Evolutionary conservation across 2,888 invertebrate genomes (phyloP), one percentile per base, ranked within the genome.

Genomic region (Drosophila atroscutellata): DNA sequence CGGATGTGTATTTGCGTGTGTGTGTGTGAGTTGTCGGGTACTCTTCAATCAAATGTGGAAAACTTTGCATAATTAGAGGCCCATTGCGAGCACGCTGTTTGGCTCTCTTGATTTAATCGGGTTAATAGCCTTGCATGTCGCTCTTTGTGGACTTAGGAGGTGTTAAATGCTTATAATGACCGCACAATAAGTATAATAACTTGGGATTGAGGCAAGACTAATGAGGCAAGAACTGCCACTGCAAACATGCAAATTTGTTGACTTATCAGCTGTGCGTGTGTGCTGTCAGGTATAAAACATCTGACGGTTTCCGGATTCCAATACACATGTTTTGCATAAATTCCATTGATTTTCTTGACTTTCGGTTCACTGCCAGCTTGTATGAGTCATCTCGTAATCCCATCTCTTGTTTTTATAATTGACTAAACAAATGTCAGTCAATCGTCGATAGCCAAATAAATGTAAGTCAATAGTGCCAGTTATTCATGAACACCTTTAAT

Each of bases 81-180:
- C 80, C 63, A 60, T 60, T 75, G 52, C 71, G 61, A 64, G 39
- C 57, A 63, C 42, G 47, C 67, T 58, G 64, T 57, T 57, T 68
- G 68, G 55, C 65, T 72, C 66, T 73, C 76, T 86, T 84, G 89
- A 90, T 89, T 86, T 90, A 90, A 90, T 86, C 90, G 89, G 75
- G 72, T 84, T 86, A 90, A 90, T 81, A 81, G 90, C 87, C 68
- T 81, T 82, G 84, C 84, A 84, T 84, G 84, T 89, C 88, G 85
- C 76, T 50, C 59, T 32, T 59, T 39, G 18, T 55, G 64, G 49
- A 60, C 70, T 85, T 69, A n/a, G 55, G 62, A 89, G 84, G 90
- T 84, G 84, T 85, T 84, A 89, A 84, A 87, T 89, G 84, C 65
- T 75, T 74, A 80, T 77, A 78, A 78, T 77, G 77, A 72, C 73